phyloP scores from a whole-genome alignment of 2,797 vertebrate species.

The Percopsis omiscomaycus region DNA sequence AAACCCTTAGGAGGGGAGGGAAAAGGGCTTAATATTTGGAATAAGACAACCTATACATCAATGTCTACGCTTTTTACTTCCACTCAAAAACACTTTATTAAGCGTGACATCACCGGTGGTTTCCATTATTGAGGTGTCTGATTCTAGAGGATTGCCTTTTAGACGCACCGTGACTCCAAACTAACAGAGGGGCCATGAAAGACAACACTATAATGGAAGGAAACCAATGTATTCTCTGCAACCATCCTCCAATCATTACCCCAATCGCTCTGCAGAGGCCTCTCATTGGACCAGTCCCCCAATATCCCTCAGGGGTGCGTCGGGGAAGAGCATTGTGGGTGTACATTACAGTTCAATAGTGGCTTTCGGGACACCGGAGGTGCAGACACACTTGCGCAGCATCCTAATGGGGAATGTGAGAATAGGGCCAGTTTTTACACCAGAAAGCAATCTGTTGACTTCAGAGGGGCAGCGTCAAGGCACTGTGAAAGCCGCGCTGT shows the following conservation, averaged over 20 bases:
- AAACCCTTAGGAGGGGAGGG: conserved; percentile 10
- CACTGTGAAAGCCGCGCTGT: conserved; percentile 23
- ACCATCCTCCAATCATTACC: conserved; percentile 12
- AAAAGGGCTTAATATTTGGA: conserved; percentile 19
- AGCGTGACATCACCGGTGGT: not conserved
- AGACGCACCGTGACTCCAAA: conserved; percentile 3
- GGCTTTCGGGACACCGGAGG: conserved; percentile 30
- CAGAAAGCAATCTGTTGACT: conserved; percentile 35
- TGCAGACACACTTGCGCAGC: conserved; percentile 29
- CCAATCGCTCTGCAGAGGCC: conserved; percentile 25
- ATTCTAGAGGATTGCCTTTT: conserved; percentile 2
- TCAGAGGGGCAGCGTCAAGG: conserved; percentile 13
- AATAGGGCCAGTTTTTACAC: conserved; percentile 6
- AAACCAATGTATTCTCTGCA: conserved; percentile 7
- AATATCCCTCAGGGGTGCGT: conserved; percentile 9
- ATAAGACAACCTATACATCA: conserved; percentile 27
- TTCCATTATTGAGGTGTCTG: not conserved
- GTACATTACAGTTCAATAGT: conserved; percentile 45
- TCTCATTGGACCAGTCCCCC: conserved; percentile 14
- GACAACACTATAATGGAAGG: conserved; percentile 10
- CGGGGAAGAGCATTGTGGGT: conserved; percentile 9
- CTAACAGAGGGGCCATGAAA: conserved; percentile 4
- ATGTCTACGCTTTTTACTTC: not conserved
- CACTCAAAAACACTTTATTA: no score
- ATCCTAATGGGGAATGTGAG: conserved; percentile 14